Conservation (phyloP, 2,888 invertebrate species). For the Nomada goodeniana region DNA sequence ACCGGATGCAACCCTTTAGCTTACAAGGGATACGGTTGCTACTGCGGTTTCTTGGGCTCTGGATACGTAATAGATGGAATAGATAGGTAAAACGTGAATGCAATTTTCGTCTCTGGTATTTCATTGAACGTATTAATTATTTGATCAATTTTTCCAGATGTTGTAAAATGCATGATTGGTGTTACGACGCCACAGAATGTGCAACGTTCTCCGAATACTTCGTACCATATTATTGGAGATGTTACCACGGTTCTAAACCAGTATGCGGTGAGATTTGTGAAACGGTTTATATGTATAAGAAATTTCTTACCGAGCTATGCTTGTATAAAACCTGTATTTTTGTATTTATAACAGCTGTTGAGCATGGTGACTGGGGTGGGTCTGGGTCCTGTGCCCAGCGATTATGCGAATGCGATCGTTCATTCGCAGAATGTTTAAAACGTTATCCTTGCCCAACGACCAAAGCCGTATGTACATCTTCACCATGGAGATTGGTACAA, state of each 20-base stretch:
- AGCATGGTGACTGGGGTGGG: conserved; percentile 87
- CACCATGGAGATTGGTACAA: conserved; percentile 90
- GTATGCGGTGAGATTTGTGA: conserved; percentile 88
- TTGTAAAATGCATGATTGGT: conserved; percentile 94
- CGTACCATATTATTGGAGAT: conserved; percentile 95
- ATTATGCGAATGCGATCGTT: conserved; percentile 93
- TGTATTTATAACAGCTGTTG: conserved; percentile 82
- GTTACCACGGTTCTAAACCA: conserved; percentile 89
- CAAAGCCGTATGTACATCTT: conserved; percentile 90
- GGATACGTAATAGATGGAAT: conserved; percentile 93
- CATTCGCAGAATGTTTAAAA: conserved; percentile 92
- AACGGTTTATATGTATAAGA: conserved; percentile 13
- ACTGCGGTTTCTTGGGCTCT: conserved; percentile 94
- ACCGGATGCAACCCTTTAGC: conserved; percentile 93
- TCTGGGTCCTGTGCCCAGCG: conserved; percentile 90
- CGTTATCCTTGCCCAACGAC: conserved; percentile 90
- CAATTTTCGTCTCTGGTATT: neutral
- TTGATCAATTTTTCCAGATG: conserved; percentile 84
- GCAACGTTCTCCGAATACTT: conserved; percentile 93
- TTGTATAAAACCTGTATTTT: neutral
- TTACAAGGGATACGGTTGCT: conserved; percentile 96
- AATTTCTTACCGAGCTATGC: neutral
- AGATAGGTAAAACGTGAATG: conserved; percentile 86
- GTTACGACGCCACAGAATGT: conserved; percentile 92
- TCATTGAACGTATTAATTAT: neutral